Percentiles rank a stretch among this genome's conserved stretches.
Evolutionary conservation across 2,113 vertebrate genomes (phyloP).

Genomic region (Podarcis muralis): DNA sequence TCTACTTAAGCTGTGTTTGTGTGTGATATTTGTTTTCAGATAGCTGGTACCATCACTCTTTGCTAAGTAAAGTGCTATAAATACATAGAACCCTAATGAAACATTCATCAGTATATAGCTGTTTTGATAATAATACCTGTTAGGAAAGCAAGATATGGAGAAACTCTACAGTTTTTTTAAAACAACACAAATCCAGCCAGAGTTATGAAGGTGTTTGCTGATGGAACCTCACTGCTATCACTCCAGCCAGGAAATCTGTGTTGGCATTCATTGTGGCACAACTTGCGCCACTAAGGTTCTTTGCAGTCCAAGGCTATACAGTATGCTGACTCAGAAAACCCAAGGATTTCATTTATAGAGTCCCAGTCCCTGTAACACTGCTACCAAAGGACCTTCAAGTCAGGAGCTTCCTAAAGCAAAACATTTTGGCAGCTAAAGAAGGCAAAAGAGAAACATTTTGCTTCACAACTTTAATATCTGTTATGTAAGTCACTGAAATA

Average conservation of each 20-base stretch:
- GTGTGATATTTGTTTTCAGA: background rate
- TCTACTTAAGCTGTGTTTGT: background rate
- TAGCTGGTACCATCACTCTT: background rate
- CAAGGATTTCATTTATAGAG: background rate
- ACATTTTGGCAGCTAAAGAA: background rate
- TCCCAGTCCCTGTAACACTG: background rate
- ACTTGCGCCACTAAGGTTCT: background rate
- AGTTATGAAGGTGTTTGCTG: background rate
- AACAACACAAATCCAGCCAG: background rate
- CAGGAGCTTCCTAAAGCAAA: background rate
- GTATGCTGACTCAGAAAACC: no score
- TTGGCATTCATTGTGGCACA: background rate
- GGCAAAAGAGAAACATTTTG: background rate
- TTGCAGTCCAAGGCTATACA: background rate
- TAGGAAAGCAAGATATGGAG: background rate
- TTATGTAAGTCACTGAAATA: background rate
- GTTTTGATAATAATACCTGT: background rate
- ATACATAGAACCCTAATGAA: slow-evolving; percentile 3
- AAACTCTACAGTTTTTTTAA: background rate
- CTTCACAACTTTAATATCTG: background rate
- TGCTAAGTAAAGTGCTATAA: background rate
- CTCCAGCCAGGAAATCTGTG: background rate
- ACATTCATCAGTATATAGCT: slow-evolving; percentile 4
- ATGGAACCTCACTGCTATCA: background rate
- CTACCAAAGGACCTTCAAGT: background rate